Evolutionary conservation across 2,113 vertebrate species (phyloP).

Genomic region (Carlito syrichta): DNA sequence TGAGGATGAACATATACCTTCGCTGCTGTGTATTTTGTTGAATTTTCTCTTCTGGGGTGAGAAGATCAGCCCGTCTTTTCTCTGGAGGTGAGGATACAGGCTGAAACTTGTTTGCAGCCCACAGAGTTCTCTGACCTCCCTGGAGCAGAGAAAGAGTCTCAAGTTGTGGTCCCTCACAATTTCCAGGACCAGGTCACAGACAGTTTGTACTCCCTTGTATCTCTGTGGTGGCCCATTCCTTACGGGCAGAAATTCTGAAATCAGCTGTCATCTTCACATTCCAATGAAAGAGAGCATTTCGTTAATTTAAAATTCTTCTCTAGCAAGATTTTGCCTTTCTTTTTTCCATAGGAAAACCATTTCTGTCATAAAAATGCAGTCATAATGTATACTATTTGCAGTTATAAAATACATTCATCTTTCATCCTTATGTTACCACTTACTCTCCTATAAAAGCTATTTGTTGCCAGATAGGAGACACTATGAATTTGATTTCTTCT

Average conservation of each 20-base stretch:
- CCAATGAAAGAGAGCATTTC: neutral
- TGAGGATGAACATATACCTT: neutral
- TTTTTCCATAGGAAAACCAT: neutral
- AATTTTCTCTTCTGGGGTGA: neutral
- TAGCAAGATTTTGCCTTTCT: neutral
- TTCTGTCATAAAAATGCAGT: neutral
- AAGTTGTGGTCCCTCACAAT: neutral
- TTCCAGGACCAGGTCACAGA: neutral
- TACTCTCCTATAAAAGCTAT: neutral
- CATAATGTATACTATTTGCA: neutral
- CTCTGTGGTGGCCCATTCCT: neutral
- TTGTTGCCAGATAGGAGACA: neutral
- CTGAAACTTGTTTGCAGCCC: neutral
- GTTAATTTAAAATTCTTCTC: neutral
- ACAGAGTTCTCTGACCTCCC: neutral
- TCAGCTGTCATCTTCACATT: neutral
- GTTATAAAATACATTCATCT: neutral
- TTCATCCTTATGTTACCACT: neutral
- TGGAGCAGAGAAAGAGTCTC: neutral
- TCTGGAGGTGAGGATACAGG: neutral
- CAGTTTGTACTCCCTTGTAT: neutral
- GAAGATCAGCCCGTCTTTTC: neutral
- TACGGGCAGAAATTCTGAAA: neutral
- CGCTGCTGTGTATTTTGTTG: neutral
- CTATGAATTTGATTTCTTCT: neutral